phyloP scores from a whole-genome alignment of 2,797 vertebrate genomes.

The Atherinosoma microstoma region DNA sequence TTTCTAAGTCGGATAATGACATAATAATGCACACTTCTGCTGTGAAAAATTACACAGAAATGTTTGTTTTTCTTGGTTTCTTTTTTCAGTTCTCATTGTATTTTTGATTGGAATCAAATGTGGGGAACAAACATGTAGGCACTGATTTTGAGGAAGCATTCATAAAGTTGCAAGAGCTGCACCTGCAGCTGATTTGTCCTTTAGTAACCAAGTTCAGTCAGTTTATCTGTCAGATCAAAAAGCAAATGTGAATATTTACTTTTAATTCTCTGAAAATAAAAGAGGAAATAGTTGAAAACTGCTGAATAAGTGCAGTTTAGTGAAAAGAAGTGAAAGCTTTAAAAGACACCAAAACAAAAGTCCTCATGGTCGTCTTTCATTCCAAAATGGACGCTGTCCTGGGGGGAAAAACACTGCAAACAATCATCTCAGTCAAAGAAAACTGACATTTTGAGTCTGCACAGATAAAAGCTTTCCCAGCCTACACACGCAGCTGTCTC shows the following conservation, averaged over 20 bases:
- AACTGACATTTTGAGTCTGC: constrained; percentile 57
- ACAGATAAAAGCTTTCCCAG: constrained; percentile 49
- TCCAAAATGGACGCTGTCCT: constrained; percentile 46
- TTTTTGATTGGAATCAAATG: background rate
- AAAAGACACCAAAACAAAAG: background rate
- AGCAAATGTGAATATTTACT: background rate
- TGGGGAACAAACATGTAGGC: background rate
- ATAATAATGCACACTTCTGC: background rate
- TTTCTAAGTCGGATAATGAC: background rate
- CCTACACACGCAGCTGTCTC: constrained; percentile 45
- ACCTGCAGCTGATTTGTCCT: background rate
- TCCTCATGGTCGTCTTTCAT: background rate
- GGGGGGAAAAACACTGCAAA: constrained; percentile 14
- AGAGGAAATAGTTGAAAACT: background rate
- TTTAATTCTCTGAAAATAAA: background rate
- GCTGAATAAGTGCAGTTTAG: background rate
- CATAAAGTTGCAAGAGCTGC: background rate
- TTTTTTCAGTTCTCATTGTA: background rate
- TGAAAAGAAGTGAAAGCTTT: background rate
- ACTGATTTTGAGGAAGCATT: background rate
- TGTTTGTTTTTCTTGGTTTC: background rate
- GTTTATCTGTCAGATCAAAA: background rate
- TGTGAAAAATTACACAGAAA: background rate
- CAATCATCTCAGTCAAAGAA: constrained; percentile 37
- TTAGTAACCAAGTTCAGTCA: background rate